phyloP scores from a whole-genome alignment of 2,113 vertebrate species.

The Phylloscopus whistleri region DNA sequence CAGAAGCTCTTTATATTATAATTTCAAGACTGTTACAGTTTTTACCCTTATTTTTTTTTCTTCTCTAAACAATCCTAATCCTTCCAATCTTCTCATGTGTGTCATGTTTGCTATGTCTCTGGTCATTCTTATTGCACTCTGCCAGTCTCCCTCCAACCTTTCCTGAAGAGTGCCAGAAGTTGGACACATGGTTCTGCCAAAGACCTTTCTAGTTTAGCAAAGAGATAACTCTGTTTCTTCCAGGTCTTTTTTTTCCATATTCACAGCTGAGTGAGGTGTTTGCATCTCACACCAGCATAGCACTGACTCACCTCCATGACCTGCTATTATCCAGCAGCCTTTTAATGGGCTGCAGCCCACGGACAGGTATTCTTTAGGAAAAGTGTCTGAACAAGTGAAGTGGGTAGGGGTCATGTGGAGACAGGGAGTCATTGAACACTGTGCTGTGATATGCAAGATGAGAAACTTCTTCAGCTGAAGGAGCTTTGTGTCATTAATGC shows the following conservation, averaged over 20 bases:
- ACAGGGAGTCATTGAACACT: not conserved
- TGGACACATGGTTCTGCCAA: not conserved
- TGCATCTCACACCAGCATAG: not conserved
- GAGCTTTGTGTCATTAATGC: not conserved
- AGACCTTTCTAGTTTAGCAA: not conserved
- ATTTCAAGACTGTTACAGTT: not conserved
- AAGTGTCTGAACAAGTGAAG: not conserved
- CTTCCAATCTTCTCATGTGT: not conserved
- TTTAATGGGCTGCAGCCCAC: not conserved
- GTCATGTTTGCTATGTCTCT: not conserved
- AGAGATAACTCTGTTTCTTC: not conserved
- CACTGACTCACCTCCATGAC: slow-evolving; percentile 3
- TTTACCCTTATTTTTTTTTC: not conserved
- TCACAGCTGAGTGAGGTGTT: not conserved
- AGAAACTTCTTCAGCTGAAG: not conserved
- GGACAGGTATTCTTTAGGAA: not conserved
- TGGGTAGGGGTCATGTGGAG: not conserved
- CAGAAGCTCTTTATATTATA: not conserved
- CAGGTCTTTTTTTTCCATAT: not conserved
- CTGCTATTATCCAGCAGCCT: not conserved
- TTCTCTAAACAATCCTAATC: not conserved
- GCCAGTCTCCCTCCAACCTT: not conserved
- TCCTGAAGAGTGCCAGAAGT: not conserved
- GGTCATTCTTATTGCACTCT: not conserved
- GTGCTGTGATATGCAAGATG: not conserved